phyloP scores from a whole-genome alignment of 2,888 invertebrate species.

The Rotaria magnacalcarata region DNA sequence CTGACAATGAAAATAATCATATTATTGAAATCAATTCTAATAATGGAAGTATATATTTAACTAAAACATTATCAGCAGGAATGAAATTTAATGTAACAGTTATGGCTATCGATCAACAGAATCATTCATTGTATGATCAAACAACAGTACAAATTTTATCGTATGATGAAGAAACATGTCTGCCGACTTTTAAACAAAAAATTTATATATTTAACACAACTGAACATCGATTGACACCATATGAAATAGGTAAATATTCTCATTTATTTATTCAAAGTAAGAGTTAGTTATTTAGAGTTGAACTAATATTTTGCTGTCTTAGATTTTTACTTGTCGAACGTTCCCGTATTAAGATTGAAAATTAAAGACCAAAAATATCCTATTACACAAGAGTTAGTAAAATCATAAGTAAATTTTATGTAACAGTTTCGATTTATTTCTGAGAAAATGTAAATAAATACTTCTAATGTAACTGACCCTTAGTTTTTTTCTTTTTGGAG shows the following conservation, averaged over 20 bases:
- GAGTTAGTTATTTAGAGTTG: too few relatives aligned
- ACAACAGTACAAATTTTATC: not conserved
- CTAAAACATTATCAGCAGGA: not conserved
- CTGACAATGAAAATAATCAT: not conserved
- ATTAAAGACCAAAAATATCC: too few relatives aligned
- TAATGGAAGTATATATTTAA: conserved; percentile 9
- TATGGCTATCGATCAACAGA: not conserved
- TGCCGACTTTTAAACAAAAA: not conserved
- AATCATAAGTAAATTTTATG: too few relatives aligned
- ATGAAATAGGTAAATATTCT: not conserved
- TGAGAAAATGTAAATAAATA: too few relatives aligned
- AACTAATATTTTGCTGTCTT: too few relatives aligned
- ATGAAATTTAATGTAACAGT: not conserved
- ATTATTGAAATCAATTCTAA: not conserved
- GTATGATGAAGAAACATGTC: not conserved
- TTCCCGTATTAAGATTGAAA: too few relatives aligned
- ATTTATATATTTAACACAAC: not conserved
- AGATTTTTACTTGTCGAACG: too few relatives aligned
- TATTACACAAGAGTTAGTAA: too few relatives aligned
- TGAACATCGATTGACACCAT: not conserved
- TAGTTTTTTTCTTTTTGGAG: too few relatives aligned
- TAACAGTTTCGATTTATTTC: too few relatives aligned
- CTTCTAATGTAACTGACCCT: too few relatives aligned
- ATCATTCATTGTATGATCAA: conserved; percentile 3
- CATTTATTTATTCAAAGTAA: too few relatives aligned